Evolutionary conservation across 2,797 vertebrate species (phyloP).

Genomic region (Siniperca undulata): DNA sequence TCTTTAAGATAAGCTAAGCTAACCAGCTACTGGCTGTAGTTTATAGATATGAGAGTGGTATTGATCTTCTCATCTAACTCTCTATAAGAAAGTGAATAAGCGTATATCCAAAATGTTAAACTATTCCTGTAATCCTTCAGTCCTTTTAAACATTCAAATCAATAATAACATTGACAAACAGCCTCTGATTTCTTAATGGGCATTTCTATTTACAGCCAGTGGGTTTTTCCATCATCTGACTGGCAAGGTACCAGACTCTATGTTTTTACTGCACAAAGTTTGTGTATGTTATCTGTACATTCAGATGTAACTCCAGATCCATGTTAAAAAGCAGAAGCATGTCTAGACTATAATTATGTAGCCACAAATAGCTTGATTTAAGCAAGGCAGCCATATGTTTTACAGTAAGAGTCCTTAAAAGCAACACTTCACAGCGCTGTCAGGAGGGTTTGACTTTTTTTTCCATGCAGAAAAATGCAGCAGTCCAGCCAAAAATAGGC

Average conservation of each 20-base stretch:
- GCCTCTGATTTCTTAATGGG: not conserved
- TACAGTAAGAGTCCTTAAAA: conserved; percentile 67
- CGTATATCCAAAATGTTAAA: not conserved
- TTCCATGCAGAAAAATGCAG: conserved; percentile 69
- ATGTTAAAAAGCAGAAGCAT: conserved; percentile 67
- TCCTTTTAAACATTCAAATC: conserved; percentile 5
- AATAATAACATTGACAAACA: not conserved
- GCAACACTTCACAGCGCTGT: conserved; percentile 72
- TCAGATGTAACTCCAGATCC: conserved; percentile 64
- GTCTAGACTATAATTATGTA: conserved; percentile 81
- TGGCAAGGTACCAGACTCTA: conserved; percentile 37
- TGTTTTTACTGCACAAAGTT: conserved; percentile 41
- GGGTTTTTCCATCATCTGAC: conserved; percentile 28
- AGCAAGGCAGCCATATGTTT: conserved; percentile 77
- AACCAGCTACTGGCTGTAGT: not conserved
- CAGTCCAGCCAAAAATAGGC: conserved; percentile 76
- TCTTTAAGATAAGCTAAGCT: conserved; percentile 4
- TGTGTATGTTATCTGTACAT: conserved; percentile 59
- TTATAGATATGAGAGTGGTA: not conserved
- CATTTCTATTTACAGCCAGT: conserved; percentile 19
- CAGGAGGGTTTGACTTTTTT: conserved; percentile 48
- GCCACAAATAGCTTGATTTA: conserved; percentile 80
- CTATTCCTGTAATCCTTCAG: not conserved
- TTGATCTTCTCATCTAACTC: not conserved
- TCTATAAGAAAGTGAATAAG: not conserved